Evolutionary conservation across 2,888 invertebrate species (phyloP).

Genomic region (Cancer borealis): DNA sequence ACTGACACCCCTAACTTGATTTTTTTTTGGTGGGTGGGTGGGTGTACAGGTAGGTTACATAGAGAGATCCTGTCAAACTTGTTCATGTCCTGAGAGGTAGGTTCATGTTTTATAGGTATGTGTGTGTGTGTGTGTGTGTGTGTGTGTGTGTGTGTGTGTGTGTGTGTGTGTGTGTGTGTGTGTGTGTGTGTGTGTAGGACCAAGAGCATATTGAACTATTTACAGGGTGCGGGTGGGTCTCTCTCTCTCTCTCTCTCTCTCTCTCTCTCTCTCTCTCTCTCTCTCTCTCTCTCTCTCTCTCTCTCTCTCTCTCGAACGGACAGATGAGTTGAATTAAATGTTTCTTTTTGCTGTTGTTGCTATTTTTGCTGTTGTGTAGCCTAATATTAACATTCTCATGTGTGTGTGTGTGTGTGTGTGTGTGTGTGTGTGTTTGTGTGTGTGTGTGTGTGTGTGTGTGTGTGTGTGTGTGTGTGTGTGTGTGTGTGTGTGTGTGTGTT

Average conservation of each 20-base stretch:
- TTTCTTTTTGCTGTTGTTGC: not conserved
- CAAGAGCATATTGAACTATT: too few species aligned
- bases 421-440: constrained; percentile 11
- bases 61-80: too few species aligned
- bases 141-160: too few species aligned
- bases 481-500: too few species aligned
- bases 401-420: not conserved
- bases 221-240: too few species aligned
- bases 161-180: too few species aligned
- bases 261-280: constrained; percentile 15
- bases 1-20: too few species aligned
- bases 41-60: not conserved
- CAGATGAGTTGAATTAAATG: not conserved
- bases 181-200: too few species aligned
- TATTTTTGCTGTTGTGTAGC: not conserved
- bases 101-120: too few species aligned
- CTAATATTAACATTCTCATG: not conserved
- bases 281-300: constrained; percentile 49
- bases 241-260: not conserved
- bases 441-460: constrained; percentile 20
- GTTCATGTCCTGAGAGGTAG: too few species aligned
- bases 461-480: not conserved
- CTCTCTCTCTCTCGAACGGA: not conserved
- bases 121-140: too few species aligned
- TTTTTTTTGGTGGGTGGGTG: too few species aligned